Conservation (phyloP, 2,113 vertebrate species). For the Menidia beryllina region DNA sequence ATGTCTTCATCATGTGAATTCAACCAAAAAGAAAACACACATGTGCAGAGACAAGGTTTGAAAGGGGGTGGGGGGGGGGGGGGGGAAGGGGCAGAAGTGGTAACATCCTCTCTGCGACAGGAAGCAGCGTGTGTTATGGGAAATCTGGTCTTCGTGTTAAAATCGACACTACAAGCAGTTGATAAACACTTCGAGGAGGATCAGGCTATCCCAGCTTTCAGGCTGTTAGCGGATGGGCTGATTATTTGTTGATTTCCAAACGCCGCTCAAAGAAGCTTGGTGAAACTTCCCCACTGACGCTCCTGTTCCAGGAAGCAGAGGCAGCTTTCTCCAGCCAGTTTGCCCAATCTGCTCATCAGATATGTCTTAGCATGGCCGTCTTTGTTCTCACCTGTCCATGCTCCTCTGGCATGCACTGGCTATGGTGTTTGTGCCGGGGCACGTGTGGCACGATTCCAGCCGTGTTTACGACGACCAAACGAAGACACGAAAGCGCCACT, state of each 20-base stretch:
- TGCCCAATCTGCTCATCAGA: conserved; percentile 24
- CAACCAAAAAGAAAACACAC: conserved; percentile 18
- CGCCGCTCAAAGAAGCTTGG: conserved; percentile 33
- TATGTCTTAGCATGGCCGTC: conserved; percentile 13
- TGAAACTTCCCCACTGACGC: conserved; percentile 25
- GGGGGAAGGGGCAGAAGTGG: not conserved
- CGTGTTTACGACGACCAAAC: no score
- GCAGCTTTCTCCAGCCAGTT: conserved; percentile 21
- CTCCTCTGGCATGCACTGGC: conserved; percentile 6
- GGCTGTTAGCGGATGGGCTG: conserved; percentile 25
- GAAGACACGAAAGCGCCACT: no score
- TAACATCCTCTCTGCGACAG: conserved; percentile 59
- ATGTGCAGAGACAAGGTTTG: not conserved
- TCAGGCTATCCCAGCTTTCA: not conserved
- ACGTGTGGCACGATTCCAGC: not conserved
- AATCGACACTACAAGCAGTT: not conserved
- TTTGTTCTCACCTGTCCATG: conserved; percentile 24
- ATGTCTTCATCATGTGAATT: not conserved
- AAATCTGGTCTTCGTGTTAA: conserved; percentile 33
- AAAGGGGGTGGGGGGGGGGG: not conserved
- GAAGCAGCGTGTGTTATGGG: conserved; percentile 37
- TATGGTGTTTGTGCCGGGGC: not conserved
- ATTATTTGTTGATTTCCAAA: conserved; percentile 55
- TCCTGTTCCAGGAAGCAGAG: conserved; percentile 56
- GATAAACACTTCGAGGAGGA: not conserved